These are phyloP conservation scores for Neomonachus schauinslandi DNA, from an alignment of 2,113 vertebrate genomes.

Conservation along the genomic window DNA sequence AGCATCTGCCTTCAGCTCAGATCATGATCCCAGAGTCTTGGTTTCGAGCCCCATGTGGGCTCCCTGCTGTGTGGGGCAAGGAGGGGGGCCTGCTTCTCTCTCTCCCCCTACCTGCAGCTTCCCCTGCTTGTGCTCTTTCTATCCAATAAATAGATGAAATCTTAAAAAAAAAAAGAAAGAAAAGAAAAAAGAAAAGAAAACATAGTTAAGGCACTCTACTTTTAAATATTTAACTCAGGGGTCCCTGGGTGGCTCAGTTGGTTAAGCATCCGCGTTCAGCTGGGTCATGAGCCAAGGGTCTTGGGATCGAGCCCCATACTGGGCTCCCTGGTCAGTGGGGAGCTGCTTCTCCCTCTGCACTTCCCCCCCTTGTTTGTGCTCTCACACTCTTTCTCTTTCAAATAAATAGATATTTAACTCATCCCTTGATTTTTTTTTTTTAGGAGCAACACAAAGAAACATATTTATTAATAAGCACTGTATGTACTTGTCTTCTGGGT, in stretches of 20 bases:
- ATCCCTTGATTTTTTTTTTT: background rate
- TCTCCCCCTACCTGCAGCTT: background rate
- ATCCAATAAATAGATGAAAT: background rate
- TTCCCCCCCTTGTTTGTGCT: background rate
- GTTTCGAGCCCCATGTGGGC: too few species aligned
- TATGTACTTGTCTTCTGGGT: background rate
- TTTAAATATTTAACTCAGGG: background rate
- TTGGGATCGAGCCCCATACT: too few species aligned
- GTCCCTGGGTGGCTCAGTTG: background rate
- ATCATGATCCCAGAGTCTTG: background rate
- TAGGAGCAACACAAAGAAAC: background rate
- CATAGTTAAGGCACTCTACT: background rate
- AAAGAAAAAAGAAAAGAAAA: background rate
- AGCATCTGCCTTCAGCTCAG: background rate
- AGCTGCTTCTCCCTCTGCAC: background rate
- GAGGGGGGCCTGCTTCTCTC: background rate
- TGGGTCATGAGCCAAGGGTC: background rate
- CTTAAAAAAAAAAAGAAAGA: too few species aligned
- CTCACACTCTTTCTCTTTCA: background rate
- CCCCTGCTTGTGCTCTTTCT: background rate
- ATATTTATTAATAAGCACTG: background rate
- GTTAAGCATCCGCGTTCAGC: background rate
- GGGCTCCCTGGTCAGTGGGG: background rate
- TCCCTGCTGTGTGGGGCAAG: too few species aligned
- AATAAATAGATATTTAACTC: background rate